Evolutionary conservation across 2,888 invertebrate species (phyloP).

Genomic region (Aproaerema taeniolella): DNA sequence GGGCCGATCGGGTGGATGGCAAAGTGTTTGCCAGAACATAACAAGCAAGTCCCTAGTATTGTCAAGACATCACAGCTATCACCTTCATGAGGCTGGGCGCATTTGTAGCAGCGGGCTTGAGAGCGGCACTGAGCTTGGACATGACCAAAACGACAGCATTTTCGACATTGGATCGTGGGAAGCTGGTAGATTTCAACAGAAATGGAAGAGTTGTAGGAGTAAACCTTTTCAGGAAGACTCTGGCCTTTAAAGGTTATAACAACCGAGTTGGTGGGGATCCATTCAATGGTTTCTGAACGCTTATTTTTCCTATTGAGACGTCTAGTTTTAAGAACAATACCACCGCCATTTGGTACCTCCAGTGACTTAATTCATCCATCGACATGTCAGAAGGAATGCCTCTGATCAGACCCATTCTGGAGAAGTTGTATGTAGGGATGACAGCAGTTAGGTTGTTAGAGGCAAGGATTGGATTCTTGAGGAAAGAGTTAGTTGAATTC

Average conservation of each 20-base stretch:
- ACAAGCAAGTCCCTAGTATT: slow-evolving; percentile 8
- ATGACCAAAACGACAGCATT: slow-evolving; percentile 25
- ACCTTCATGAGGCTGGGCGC: slow-evolving; percentile 17
- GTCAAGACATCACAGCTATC: slow-evolving; percentile 9
- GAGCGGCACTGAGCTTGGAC: slow-evolving; percentile 21
- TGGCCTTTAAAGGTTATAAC: slow-evolving; percentile 15
- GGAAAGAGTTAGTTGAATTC: background rate
- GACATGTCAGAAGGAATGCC: background rate
- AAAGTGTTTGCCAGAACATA: slow-evolving; percentile 18
- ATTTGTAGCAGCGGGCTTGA: slow-evolving; percentile 20
- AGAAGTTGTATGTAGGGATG: background rate
- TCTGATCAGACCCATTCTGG: background rate
- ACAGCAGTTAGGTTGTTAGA: background rate
- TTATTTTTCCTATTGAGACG: slow-evolving; percentile 10
- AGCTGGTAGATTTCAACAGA: slow-evolving; percentile 11
- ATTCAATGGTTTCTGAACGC: background rate
- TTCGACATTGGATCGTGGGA: slow-evolving; percentile 17
- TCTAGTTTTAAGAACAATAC: slow-evolving; percentile 15
- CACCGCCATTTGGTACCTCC: slow-evolving; percentile 4
- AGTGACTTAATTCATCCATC: slow-evolving; percentile 8
- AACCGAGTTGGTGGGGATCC: slow-evolving; percentile 14
- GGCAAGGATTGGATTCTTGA: background rate
- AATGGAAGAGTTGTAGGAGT: slow-evolving; percentile 7
- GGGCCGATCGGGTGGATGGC: slow-evolving; percentile 18
- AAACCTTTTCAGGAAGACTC: slow-evolving; percentile 6